Percentiles rank a stretch among this genome's conserved stretches.
phyloP scores from a whole-genome alignment of 2,113 vertebrate genomes.

The Nothobranchius furzeri region DNA sequence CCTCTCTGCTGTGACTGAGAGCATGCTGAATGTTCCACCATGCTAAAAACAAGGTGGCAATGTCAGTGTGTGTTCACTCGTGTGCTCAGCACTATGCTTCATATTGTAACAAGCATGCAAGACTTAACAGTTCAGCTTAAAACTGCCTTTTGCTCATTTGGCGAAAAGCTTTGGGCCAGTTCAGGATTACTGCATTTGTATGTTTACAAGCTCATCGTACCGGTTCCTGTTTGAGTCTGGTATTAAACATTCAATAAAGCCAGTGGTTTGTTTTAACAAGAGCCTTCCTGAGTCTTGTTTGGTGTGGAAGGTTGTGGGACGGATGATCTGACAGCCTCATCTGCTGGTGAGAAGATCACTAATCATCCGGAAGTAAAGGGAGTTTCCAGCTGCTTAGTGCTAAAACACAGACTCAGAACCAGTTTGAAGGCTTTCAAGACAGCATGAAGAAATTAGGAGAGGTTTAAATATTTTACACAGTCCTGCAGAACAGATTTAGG shows the following conservation, averaged over 20 bases:
- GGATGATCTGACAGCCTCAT: slow-evolving; percentile 28
- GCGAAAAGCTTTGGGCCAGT: slow-evolving; percentile 18
- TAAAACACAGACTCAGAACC: too few species aligned
- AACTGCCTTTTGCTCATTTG: slow-evolving; percentile 57
- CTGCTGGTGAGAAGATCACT: slow-evolving; percentile 40
- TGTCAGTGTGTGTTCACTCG: slow-evolving; percentile 39
- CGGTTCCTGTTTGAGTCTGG: slow-evolving; percentile 64
- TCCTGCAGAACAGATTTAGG: too few species aligned
- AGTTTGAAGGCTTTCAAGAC: too few species aligned
- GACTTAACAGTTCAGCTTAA: slow-evolving; percentile 55
- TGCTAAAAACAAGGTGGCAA: slow-evolving; percentile 15
- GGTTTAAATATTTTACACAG: too few species aligned
- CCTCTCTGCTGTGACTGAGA: slow-evolving; percentile 49
- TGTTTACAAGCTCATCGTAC: slow-evolving; percentile 56
- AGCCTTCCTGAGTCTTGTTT: slow-evolving; percentile 31
- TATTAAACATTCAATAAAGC: slow-evolving; percentile 73
- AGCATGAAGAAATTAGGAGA: too few species aligned
- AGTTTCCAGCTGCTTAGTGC: background rate
- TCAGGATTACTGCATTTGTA: slow-evolving; percentile 49
- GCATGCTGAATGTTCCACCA: slow-evolving; percentile 22
- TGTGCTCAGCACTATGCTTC: slow-evolving; percentile 45
- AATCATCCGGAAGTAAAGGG: too few species aligned
- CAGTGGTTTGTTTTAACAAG: slow-evolving; percentile 61
- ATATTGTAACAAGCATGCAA: slow-evolving; percentile 65
- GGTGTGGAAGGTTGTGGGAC: background rate